phyloP scores from a whole-genome alignment of 1,140 invertebrate genomes.

The Forficula auricularia region DNA sequence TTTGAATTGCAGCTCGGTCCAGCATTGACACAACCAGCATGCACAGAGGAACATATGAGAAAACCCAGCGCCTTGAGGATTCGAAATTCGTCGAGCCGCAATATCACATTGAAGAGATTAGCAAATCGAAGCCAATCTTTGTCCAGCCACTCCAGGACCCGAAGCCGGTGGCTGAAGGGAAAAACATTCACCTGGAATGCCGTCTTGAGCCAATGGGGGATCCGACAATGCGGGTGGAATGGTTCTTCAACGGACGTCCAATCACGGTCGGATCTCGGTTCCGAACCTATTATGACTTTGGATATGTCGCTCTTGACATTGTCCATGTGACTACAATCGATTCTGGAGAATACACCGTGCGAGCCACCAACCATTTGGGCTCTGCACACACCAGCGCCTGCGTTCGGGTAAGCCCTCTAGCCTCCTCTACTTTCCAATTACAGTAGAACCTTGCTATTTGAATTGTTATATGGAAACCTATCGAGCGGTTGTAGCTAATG shows the following conservation, averaged over 20 bases:
- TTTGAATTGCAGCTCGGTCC: constrained; percentile 48
- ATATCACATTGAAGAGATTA: constrained; percentile 81
- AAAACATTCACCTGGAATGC: constrained; percentile 79
- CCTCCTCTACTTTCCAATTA: not conserved
- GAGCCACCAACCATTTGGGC: constrained; percentile 83
- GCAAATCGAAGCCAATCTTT: constrained; percentile 82
- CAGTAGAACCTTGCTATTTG: not conserved
- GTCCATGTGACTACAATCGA: constrained; percentile 71
- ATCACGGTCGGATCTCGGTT: constrained; percentile 65
- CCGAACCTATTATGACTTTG: constrained; percentile 88
- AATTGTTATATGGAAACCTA: not conserved
- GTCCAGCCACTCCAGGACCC: constrained; percentile 66
- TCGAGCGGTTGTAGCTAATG: no score
- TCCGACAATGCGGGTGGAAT: constrained; percentile 88
- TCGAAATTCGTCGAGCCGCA: constrained; percentile 69
- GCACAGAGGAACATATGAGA: constrained; percentile 66
- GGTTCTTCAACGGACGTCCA: constrained; percentile 80
- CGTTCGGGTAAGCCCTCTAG: constrained; percentile 42
- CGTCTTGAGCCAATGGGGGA: constrained; percentile 83
- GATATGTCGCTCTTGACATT: constrained; percentile 80
- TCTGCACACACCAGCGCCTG: constrained; percentile 77
- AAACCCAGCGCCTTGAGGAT: constrained; percentile 72
- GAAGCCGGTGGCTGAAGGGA: constrained; percentile 70
- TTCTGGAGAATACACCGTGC: constrained; percentile 82
- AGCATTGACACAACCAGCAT: constrained; percentile 76